Conservation (phyloP, 2,113 vertebrate genomes). For the Anser brachyrhynchus region DNA sequence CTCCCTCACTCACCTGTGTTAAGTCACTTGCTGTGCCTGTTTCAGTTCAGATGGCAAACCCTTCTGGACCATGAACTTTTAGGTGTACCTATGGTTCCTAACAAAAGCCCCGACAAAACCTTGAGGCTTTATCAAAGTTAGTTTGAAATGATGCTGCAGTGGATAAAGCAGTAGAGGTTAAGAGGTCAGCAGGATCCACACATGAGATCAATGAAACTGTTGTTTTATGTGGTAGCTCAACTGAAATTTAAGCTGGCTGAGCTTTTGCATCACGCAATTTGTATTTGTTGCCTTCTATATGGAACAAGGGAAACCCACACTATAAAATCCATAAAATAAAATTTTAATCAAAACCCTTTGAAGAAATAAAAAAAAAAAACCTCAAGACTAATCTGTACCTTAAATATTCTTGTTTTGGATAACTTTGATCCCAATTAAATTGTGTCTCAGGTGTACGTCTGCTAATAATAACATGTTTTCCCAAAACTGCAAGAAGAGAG, state of each 20-base stretch:
- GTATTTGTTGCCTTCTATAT: background rate
- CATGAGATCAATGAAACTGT: background rate
- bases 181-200: background rate
- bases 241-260: background rate
- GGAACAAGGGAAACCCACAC: background rate
- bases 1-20: background rate
- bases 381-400: background rate
- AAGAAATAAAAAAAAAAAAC: background rate
- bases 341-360: background rate
- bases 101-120: background rate
- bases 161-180: background rate
- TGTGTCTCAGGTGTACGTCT: background rate
- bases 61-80: background rate
- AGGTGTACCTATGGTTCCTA: background rate
- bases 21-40: background rate
- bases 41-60: background rate
- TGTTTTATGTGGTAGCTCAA: background rate
- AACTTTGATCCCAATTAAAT: constrained; percentile 6
- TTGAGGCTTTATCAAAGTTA: background rate
- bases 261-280: background rate
- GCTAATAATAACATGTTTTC: background rate
- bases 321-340: constrained; percentile 1
- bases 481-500: background rate
- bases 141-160: background rate
- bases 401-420: background rate